phyloP scores from a whole-genome alignment of 2,888 invertebrate genomes.

The Diogma glabrata region DNA sequence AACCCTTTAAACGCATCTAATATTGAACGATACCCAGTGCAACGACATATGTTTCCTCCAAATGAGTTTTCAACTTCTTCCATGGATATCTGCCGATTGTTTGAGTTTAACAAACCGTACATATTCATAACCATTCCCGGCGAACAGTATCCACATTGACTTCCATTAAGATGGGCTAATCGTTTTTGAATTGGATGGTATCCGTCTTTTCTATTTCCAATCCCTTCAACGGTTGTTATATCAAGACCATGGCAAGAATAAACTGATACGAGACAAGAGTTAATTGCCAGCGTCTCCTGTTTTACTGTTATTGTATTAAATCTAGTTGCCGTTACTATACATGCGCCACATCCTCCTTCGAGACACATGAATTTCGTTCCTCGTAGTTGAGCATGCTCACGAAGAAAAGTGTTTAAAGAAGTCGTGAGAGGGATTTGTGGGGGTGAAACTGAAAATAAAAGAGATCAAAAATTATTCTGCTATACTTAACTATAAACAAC shows the following conservation, averaged over 20 bases:
- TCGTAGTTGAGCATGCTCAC: no score
- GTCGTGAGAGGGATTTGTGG: no score
- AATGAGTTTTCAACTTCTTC: constrained; percentile 50
- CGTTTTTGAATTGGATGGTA: constrained; percentile 50
- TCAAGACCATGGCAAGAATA: constrained; percentile 50
- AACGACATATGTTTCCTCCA: constrained; percentile 54
- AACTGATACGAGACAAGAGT: constrained; percentile 47
- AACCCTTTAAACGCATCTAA: constrained; percentile 44
- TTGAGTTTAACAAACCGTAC: constrained; percentile 39
- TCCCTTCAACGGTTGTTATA: constrained; percentile 53
- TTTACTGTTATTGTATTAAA: no score
- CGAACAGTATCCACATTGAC: constrained; percentile 59
- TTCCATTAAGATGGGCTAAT: constrained; percentile 48
- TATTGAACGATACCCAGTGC: constrained; percentile 51
- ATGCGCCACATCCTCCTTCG: no score
- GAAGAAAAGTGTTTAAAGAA: no score
- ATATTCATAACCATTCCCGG: constrained; percentile 63
- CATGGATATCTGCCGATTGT: constrained; percentile 37
- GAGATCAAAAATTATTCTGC: no score
- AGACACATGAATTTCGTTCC: no score
- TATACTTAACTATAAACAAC: no score
- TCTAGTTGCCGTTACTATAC: no score
- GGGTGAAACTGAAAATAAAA: no score
- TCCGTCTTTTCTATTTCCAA: constrained; percentile 47
- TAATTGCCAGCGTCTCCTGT: no score